phyloP scores from a whole-genome alignment of 2,888 invertebrate species.

The Torymus tubicola region DNA sequence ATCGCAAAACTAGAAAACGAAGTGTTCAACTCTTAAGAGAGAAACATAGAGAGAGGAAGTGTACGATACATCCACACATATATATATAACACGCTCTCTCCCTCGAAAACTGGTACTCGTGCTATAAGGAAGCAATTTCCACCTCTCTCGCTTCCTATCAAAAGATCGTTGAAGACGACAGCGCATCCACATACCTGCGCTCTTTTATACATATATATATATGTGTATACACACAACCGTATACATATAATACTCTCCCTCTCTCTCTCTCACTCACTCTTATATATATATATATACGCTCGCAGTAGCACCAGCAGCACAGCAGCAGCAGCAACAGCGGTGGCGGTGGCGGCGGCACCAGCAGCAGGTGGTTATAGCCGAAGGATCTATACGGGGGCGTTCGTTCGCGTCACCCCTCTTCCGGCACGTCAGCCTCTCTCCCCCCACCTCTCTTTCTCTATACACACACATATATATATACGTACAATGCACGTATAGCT shows the following conservation, averaged over 20 bases:
- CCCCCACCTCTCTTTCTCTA: conserved; percentile 16
- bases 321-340: conserved; percentile 66
- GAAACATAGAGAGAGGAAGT: too few species aligned
- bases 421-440: conserved; percentile 66
- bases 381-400: conserved; percentile 68
- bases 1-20: too few species aligned
- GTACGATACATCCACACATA: too few species aligned
- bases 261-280: too few species aligned
- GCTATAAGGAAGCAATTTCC: conserved; percentile 24
- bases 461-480: conserved; percentile 35
- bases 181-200: neutral
- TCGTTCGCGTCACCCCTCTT: conserved; percentile 70
- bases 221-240: too few species aligned
- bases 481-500: conserved; percentile 32
- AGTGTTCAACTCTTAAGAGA: too few species aligned
- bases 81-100: too few species aligned
- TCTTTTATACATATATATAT: too few species aligned
- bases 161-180: conserved; percentile 28
- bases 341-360: conserved; percentile 66
- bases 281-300: too few species aligned
- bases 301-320: neutral
- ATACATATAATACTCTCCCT: too few species aligned
- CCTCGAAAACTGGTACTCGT: neutral
- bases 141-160: neutral
- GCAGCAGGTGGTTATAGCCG: conserved; percentile 75